These are phyloP conservation scores for Discoglossus pictus DNA, from an alignment of 2,797 vertebrate genomes.

Conservation along the genomic window DNA sequence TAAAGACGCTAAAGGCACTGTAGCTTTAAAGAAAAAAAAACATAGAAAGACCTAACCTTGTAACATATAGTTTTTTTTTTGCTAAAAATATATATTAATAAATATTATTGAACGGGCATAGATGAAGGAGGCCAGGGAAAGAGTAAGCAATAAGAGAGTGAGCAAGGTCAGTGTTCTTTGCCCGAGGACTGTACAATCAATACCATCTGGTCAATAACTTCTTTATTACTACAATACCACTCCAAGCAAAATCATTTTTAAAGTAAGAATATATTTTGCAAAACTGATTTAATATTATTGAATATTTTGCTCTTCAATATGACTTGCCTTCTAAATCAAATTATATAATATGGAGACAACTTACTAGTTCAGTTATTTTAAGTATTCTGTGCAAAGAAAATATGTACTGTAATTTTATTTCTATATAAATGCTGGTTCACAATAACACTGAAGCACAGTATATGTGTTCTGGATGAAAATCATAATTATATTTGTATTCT, in stretches of 20 bases:
- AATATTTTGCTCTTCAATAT: constrained; percentile 82
- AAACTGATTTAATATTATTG: constrained; percentile 84
- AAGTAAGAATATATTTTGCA: constrained; percentile 96
- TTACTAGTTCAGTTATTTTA: constrained; percentile 60
- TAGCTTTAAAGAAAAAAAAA: constrained; percentile 57
- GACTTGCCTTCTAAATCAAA: constrained; percentile 78
- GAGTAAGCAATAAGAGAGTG: constrained; percentile 88
- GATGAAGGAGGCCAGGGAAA: constrained; percentile 83
- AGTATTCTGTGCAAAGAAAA: constrained; percentile 21
- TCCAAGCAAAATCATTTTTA: constrained; percentile 94
- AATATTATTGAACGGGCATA: constrained; percentile 96
- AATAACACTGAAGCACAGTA: constrained; percentile 3
- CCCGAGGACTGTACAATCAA: constrained; percentile 97
- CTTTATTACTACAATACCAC: constrained; percentile 99
- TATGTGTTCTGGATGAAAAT: constrained; percentile 16
- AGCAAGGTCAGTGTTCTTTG: constrained; percentile 94
- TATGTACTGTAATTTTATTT: constrained; percentile 8
- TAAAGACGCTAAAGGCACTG: constrained; percentile 62
- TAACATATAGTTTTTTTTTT: constrained; percentile 87
- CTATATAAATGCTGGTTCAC: constrained; percentile 29
- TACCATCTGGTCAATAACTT: constrained; percentile 99
- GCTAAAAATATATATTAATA: constrained; percentile 98
- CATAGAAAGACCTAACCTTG: constrained; percentile 89
- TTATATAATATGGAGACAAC: constrained; percentile 77
- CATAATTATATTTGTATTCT: neutral